Evolutionary conservation across 1,140 invertebrate species (phyloP).

Genomic region (Grapholita molesta): DNA sequence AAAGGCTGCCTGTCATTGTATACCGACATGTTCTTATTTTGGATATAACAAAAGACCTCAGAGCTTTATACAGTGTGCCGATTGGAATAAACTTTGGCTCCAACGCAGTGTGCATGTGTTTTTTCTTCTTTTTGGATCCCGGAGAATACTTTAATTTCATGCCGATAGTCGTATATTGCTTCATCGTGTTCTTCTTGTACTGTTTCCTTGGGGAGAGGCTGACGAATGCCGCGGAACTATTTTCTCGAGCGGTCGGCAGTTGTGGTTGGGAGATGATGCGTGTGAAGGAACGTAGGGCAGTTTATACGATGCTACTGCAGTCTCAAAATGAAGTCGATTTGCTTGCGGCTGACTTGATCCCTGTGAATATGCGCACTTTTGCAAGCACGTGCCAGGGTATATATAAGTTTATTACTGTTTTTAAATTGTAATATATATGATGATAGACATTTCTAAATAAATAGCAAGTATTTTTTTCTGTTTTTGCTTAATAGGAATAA

Average conservation of each 20-base stretch:
- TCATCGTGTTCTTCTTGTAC: slow-evolving; percentile 61
- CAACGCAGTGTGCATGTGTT: slow-evolving; percentile 49
- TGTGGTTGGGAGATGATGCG: slow-evolving; percentile 65
- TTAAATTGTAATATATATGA: slow-evolving; percentile 56
- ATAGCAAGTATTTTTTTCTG: too few species aligned
- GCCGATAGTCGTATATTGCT: slow-evolving; percentile 52
- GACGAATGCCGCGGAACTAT: slow-evolving; percentile 49
- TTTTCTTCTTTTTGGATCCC: slow-evolving; percentile 53
- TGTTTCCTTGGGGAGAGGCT: slow-evolving; percentile 58
- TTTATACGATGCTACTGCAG: slow-evolving; percentile 46
- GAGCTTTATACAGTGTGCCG: slow-evolving; percentile 54
- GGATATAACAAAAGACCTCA: slow-evolving; percentile 33
- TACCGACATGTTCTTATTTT: slow-evolving; percentile 17
- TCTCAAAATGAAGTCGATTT: slow-evolving; percentile 53
- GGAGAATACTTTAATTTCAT: slow-evolving; percentile 44
- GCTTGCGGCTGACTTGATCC: slow-evolving; percentile 58
- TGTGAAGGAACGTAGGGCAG: slow-evolving; percentile 45
- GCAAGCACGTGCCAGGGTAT: slow-evolving; percentile 53
- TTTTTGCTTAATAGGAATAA: too few species aligned
- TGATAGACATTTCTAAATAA: not conserved
- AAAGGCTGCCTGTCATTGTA: slow-evolving; percentile 37
- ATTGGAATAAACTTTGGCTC: slow-evolving; percentile 57
- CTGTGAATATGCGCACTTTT: slow-evolving; percentile 63
- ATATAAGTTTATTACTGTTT: slow-evolving; percentile 61
- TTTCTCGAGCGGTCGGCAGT: slow-evolving; percentile 50